A percentile compares a stretch with the other conserved stretches of the same genome.
Evolutionary conservation across 2,113 vertebrate species (phyloP).

Genomic region (Mugil cephalus): DNA sequence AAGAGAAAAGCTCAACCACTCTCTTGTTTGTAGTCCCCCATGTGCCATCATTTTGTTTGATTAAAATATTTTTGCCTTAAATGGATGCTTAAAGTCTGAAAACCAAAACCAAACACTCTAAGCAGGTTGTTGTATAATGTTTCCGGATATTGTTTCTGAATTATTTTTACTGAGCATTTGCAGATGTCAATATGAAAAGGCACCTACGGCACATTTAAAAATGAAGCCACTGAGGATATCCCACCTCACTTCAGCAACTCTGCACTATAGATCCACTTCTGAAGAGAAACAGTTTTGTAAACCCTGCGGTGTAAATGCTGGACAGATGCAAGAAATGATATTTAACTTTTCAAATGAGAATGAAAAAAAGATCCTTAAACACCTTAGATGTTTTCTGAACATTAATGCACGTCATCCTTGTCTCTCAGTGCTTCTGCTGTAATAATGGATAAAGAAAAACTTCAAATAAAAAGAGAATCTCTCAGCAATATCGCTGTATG

Average conservation of each 20-base stretch:
- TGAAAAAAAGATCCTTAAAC: not conserved
- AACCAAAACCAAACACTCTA: not conserved
- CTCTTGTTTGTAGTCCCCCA: not conserved
- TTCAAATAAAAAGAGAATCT: not conserved
- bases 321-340: not conserved
- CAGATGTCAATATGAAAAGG: not conserved
- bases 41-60: no score
- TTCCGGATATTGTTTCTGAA: not conserved
- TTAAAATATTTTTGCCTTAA: not conserved
- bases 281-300: slow-evolving; percentile 28
- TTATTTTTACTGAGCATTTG: not conserved
- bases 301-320: slow-evolving; percentile 13
- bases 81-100: not conserved
- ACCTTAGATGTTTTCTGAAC: not conserved
- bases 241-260: slow-evolving; percentile 12
- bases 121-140: not conserved
- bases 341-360: not conserved
- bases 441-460: not conserved
- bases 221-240: not conserved
- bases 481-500: not conserved
- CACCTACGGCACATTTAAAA: slow-evolving; percentile 6
- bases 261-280: slow-evolving; percentile 14
- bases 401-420: not conserved
- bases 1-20: not conserved
- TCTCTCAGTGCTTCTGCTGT: not conserved